Evolutionary conservation across 2,888 invertebrate genomes (phyloP), one percentile per base, ranked within the genome.

Genomic region (Lepas anatifera): DNA sequence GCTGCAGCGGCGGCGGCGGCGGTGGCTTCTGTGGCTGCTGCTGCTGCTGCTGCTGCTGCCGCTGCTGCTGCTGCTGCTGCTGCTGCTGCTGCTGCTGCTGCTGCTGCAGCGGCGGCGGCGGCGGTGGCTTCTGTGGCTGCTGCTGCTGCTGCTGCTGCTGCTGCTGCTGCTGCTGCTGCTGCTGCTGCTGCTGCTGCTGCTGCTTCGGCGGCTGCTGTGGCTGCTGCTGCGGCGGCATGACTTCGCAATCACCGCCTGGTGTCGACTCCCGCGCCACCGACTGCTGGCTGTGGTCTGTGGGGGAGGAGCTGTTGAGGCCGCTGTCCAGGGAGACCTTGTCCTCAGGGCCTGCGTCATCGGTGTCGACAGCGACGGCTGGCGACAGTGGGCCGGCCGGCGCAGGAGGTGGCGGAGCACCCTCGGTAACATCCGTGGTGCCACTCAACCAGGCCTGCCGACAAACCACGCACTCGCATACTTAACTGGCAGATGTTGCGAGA

Each of bases 251-350:
- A 76, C 70, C 35, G 71, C 72, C 29, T 74, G 72, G 27, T 6
- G 48, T 8, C 25, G 48, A 8, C 48, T 48, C 48, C 8, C 13
- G 58, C 58, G 78, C 79, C 39, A 78, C 78, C 70, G 72, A 75
- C 6, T 78, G 77, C 4, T 79, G 78, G 79, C 79, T 66, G 79
- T 78, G 25, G 79, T 80, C 22, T 79, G 78, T 8, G 71, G 67
- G 68, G 70, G 73, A 41, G 70, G 72, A 22, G 73, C 66, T 69
- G 41, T 69, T 66, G 25, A 66, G 66, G 11, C 66, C 66, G 39
- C 66, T 66, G 66, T 66, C 66, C 13, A 66, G 66, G 16, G 66
- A 66, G 13, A 66, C 25, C 66, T 66, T 66, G 39, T 66, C 66
- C 25, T 25, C 66, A 13, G n/a, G 25, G 18, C 39, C 41, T 4